Evolutionary conservation across 2,797 vertebrate genomes (phyloP).

Genomic region (Poliocrania exsul): DNA sequence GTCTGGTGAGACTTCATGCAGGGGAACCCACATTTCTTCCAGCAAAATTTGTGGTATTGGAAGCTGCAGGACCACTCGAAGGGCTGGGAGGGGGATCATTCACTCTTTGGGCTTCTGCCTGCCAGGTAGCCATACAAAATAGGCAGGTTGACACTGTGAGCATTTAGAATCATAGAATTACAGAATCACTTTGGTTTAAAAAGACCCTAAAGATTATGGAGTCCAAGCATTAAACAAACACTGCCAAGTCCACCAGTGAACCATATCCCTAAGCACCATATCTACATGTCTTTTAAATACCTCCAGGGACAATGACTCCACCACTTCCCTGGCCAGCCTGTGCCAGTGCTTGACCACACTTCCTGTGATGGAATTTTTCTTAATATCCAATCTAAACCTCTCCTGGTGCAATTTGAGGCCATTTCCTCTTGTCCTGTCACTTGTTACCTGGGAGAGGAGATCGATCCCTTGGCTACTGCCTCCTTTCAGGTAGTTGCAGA

Average conservation of each 20-base stretch:
- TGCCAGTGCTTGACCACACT: not conserved
- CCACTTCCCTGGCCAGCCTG: not conserved
- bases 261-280: rapidly evolving
- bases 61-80: not conserved
- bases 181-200: not conserved
- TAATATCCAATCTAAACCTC: not conserved
- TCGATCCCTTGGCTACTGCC: rapidly evolving
- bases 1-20: not conserved
- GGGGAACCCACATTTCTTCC: not conserved
- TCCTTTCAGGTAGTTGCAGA: not conserved
- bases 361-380: not conserved
- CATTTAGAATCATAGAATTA: not conserved
- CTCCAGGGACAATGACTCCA: not conserved
- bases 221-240: not conserved
- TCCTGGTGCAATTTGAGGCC: not conserved
- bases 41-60: not conserved
- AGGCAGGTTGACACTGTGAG: not conserved
- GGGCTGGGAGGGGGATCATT: rapidly evolving
- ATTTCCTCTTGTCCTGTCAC: not conserved
- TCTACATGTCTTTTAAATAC: not conserved
- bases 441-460: not conserved
- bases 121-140: not conserved
- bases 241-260: not conserved
- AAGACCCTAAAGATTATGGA: not conserved
- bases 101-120: not conserved